Base-by-base conservation (phyloP, 2,113 vertebrate genomes). In the Scomber japonicus region DNA sequence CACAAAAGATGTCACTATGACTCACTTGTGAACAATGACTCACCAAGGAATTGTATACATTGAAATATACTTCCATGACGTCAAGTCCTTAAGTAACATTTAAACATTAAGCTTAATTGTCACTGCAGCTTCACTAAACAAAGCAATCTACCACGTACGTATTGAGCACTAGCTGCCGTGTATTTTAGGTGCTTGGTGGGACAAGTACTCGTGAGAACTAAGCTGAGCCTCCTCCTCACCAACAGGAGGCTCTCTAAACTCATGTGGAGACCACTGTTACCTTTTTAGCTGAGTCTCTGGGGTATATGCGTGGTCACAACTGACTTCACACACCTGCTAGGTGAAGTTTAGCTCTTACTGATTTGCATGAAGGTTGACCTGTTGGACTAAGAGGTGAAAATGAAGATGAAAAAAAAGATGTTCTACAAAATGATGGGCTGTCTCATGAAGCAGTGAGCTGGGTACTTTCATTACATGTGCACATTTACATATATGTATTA, bases 161-260 rank as follows among this genome's bases (percentile, higher is more conserved):
- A 48, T 59, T 19, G 30, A 19, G 12, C 30, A 67, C 49, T 15
- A 21, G 74, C 44, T 19, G 48, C 24, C 21, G 15, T 16, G 63
- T 48, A 1, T 17, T 30, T 17, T 4, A 64, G 71, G n/a, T 17
- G 44, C 11, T 56, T 11, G 17, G 35, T 64, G 19, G 27, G 14
- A 11, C 11, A 64, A 50, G 11, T 53, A 69, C 50, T 21, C 17
- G 10, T 14, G n/a, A 54, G 69, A 67, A 35, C 21, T 56, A 21
- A 77, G 46, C 9, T 21, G 16, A 71, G 57, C 27, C 24, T 66
- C 50, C 27, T 40, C n/a, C 60, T 88, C 78, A 80, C 61, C 71
- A 81, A 81, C 64, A 87, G 72, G 76, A 89, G 82, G 70, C 65
- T 62, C 75, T 72, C 19, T 82, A 46, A 54, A 56, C 67, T 67